These are phyloP conservation scores for Laothoe populi DNA, from an alignment of 2,888 invertebrate genomes.

Conservation along the genomic window DNA sequence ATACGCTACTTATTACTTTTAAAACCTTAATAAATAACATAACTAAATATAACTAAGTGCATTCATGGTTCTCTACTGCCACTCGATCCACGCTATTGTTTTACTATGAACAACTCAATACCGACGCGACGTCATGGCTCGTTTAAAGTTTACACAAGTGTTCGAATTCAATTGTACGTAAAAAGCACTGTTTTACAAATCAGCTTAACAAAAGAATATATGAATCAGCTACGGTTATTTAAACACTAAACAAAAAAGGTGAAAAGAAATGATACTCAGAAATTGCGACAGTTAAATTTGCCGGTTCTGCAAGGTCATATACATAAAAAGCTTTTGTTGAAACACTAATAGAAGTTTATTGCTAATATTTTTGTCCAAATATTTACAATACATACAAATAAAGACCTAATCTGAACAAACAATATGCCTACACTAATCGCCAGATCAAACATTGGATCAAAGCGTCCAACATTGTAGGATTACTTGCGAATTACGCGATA, in stretches of 20 bases:
- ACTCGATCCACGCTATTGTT: not conserved
- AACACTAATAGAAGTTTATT: too few relatives aligned
- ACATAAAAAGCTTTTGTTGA: too few relatives aligned
- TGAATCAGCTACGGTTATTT: conserved; percentile 3
- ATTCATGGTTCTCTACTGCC: too few relatives aligned
- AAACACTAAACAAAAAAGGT: not conserved
- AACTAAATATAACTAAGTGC: too few relatives aligned
- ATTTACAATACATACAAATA: not conserved
- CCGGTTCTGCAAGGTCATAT: not conserved
- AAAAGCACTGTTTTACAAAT: conserved; percentile 17
- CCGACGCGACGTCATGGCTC: conserved; percentile 2
- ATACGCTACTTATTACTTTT: too few relatives aligned
- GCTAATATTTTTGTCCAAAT: too few relatives aligned
- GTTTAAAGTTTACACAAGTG: conserved; percentile 29
- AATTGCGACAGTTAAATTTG: conserved; percentile 15
- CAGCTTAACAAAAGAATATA: conserved; percentile 6
- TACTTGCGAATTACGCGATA: not conserved
- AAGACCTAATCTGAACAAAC: not conserved
- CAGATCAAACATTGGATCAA: conserved; percentile 1
- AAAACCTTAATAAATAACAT: too few relatives aligned
- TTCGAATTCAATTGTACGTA: conserved; percentile 28
- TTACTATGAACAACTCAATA: not conserved
- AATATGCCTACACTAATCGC: not conserved
- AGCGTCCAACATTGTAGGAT: not conserved
- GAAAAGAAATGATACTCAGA: conserved; percentile 2